Evolutionary conservation across 2,797 vertebrate genomes (phyloP).

Genomic region (Columba guinea): DNA sequence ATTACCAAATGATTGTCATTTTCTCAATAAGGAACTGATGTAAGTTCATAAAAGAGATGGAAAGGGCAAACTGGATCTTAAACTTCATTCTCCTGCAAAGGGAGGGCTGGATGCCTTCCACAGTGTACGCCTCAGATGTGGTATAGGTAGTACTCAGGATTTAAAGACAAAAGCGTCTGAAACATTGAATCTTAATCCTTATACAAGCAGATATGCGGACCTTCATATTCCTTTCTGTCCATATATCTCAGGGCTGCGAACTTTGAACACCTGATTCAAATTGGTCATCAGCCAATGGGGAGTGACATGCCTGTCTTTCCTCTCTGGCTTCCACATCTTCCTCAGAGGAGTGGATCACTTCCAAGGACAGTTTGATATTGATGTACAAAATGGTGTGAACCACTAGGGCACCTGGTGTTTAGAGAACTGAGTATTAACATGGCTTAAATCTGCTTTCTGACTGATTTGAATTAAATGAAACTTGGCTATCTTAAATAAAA

Average conservation of each 20-base stretch:
- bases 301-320: fast-evolving
- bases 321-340: background rate
- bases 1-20: background rate
- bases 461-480: background rate
- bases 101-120: background rate
- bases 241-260: background rate
- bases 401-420: background rate
- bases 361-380: background rate
- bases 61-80: background rate
- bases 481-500: background rate
- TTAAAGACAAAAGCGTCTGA: background rate
- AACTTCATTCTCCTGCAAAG: background rate
- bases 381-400: background rate
- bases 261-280: background rate
- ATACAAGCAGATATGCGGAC: background rate
- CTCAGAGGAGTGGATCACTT: background rate
- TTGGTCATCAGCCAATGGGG: background rate
- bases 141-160: background rate
- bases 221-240: background rate
- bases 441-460: background rate
- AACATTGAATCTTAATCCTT: background rate
- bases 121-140: background rate
- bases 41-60: background rate
- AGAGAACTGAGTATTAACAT: background rate
- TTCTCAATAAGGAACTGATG: background rate